Evolutionary conservation across 1,140 invertebrate genomes (phyloP), one percentile per base, ranked within the genome.

Genomic region (Drosophila ohnishii): DNA sequence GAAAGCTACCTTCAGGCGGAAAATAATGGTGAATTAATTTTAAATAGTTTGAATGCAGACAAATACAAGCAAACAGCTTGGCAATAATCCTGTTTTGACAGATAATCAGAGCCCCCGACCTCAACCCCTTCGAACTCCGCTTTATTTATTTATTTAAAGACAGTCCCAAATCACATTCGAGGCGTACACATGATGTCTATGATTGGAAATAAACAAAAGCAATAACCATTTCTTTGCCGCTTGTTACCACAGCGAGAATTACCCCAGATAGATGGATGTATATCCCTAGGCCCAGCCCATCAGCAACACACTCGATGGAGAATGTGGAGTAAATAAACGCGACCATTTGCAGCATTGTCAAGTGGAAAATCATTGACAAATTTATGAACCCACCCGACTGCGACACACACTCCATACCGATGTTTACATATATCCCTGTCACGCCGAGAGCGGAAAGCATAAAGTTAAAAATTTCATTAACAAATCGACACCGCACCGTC

Each of bases 381-480:
- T 76, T 76, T 76, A 76, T 76, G 73, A 76, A 76, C 48, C 16
- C 37, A 30, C 7, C 22, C 39, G 19, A 37, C 48, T 11, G 30
- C 48, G 28, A 50, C 19, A 47, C 34, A 65, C 19, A 57, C 44
- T 48, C 44, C 37, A 37, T 14, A 25, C 25, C 51, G 51, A 57
- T 47, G 32, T 72, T 57, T 70, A 58, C 40, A 58, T 16, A 35
- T 42, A 48, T 50, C 8, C n/a, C 22, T 28, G 44, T 40, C 39
- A 59, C 10, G 51, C 55, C 16, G 34, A 35, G 42, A 80, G 61
- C 58, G 62, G 50, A 37, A 60, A 80, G 40, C 73, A 79, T 75
- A 83, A 83, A 75, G 72, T 66, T 66, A 47, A 78, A 83, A 78
- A 71, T 83, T 83, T 83, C 80, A 83, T 83, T 83, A 83, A 83